Conservation (phyloP, 2,888 invertebrate genomes). For the Rhagonycha fulva region DNA sequence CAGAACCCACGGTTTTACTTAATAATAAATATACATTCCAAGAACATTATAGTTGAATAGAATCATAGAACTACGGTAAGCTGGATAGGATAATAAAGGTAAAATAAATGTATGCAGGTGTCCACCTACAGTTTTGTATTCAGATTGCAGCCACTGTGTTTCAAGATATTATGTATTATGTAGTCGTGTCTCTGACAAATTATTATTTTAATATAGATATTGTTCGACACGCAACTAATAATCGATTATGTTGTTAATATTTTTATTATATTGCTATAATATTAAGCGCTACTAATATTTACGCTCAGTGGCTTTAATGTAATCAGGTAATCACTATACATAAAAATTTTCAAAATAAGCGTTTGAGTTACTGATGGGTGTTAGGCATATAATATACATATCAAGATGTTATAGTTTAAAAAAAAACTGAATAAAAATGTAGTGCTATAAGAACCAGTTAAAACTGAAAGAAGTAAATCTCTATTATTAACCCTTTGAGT, state of each 20-base stretch:
- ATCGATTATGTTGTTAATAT: neutral
- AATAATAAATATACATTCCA: neutral
- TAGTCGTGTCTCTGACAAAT: conserved; percentile 15
- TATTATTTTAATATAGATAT: conserved; percentile 2
- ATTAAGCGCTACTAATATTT: neutral
- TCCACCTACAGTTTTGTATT: neutral
- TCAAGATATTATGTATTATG: neutral
- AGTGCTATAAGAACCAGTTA: neutral
- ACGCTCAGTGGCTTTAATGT: neutral
- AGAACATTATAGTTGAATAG: neutral
- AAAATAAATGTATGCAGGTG: neutral
- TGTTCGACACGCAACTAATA: neutral
- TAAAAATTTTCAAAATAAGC: neutral
- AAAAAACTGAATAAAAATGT: neutral
- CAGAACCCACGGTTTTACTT: neutral
- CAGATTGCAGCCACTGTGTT: neutral
- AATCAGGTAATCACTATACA: neutral
- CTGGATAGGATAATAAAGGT: neutral
- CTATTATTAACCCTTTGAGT: too few species aligned
- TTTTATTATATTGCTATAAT: neutral
- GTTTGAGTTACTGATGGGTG: neutral
- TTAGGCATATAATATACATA: too few species aligned
- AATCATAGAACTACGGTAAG: neutral
- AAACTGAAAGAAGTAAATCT: too few species aligned
- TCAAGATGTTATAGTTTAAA: neutral